These are phyloP conservation scores for Pelodiscus sinensis DNA, from an alignment of 2,113 vertebrate species.

Conservation along the genomic window DNA sequence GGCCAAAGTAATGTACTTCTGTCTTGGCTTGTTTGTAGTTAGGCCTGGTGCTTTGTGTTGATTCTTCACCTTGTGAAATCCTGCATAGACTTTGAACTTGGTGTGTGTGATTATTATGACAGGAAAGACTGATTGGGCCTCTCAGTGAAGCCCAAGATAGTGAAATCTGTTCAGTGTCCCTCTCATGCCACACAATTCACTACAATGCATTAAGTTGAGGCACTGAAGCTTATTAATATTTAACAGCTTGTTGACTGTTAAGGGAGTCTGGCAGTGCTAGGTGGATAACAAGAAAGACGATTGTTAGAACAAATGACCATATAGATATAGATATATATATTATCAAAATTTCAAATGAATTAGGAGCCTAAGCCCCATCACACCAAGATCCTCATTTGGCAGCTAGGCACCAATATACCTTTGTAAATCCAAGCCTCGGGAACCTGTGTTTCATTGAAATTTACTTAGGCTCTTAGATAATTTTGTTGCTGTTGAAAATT, in stretches of 20 bases:
- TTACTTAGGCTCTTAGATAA: background rate
- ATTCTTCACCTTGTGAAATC: background rate
- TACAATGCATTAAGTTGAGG: background rate
- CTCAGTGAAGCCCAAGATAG: background rate
- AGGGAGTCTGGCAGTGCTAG: background rate
- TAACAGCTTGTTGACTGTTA: background rate
- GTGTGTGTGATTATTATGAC: background rate
- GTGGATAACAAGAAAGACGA: background rate
- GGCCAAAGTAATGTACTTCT: background rate
- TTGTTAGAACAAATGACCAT: background rate
- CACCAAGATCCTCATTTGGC: background rate
- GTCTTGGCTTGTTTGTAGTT: background rate
- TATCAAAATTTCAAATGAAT: background rate
- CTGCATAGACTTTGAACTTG: background rate
- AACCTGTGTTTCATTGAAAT: background rate
- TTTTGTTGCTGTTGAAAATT: background rate
- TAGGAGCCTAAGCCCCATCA: background rate
- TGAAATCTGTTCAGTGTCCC: background rate
- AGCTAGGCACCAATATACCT: background rate
- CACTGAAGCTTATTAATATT: background rate
- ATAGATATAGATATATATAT: background rate
- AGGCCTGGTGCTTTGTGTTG: fast-evolving
- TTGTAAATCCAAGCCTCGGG: background rate
- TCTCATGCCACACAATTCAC: fast-evolving
- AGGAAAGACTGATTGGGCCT: background rate